Evolutionary conservation across 2,888 invertebrate species (phyloP).

Genomic region (Plagodis pulveraria): DNA sequence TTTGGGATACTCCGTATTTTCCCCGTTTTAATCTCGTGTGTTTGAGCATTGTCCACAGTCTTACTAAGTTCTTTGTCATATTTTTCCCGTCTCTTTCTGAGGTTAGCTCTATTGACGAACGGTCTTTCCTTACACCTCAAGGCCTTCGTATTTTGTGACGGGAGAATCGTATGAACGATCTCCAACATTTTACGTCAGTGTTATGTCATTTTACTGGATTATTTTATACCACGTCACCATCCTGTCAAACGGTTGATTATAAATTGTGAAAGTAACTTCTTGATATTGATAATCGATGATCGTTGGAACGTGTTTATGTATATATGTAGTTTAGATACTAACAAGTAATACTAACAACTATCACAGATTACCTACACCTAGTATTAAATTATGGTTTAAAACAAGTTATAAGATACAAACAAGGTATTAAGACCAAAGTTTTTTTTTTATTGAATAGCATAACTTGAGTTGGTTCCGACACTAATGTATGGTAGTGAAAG

Average conservation of each 20-base stretch:
- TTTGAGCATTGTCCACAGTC: conserved; percentile 75
- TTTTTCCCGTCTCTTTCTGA: conserved; percentile 54
- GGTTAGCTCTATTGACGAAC: conserved; percentile 55
- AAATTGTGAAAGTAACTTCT: conserved; percentile 17
- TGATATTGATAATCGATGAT: conserved; percentile 42
- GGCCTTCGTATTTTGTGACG: conserved; percentile 49
- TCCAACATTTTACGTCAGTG: conserved; percentile 73
- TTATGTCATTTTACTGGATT: conserved; percentile 69
- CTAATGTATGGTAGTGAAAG: too few relatives aligned
- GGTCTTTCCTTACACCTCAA: conserved; percentile 52
- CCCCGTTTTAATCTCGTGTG: conserved; percentile 70
- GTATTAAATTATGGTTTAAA: too few relatives aligned
- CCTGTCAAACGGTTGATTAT: conserved; percentile 32
- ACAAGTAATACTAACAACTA: too few relatives aligned
- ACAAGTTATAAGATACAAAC: too few relatives aligned
- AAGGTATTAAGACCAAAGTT: too few relatives aligned
- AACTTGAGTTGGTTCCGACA: too few relatives aligned
- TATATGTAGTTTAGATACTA: too few relatives aligned
- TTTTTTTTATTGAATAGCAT: too few relatives aligned
- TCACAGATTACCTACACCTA: too few relatives aligned
- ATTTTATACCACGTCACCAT: conserved; percentile 44
- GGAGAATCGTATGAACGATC: conserved; percentile 77
- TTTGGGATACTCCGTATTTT: conserved; percentile 47
- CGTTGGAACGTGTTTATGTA: conserved; percentile 22
- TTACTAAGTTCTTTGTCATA: conserved; percentile 47